Percentiles rank a stretch among this genome's conserved stretches.
These are phyloP conservation scores for Steinernema feltiae DNA, from an alignment of 1,140 invertebrate genomes.

Conservation along the genomic window DNA sequence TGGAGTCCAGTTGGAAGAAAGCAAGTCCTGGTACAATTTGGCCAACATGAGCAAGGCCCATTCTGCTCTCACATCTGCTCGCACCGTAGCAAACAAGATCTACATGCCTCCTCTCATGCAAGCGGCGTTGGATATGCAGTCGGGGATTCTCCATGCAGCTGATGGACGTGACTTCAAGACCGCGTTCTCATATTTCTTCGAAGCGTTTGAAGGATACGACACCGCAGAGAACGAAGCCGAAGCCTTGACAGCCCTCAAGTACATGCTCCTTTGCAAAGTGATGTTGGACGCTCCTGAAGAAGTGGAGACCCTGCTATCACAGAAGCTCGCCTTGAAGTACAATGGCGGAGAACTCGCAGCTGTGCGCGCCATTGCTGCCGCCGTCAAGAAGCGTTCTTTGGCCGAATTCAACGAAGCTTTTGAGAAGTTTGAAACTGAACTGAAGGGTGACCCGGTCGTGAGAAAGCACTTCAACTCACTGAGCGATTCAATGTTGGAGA, in stretches of 20 bases:
- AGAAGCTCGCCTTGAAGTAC: slow-evolving; percentile 93
- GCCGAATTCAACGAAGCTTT: slow-evolving; percentile 85
- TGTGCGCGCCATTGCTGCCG: slow-evolving; percentile 90
- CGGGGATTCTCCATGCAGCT: slow-evolving; percentile 92
- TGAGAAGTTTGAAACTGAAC: slow-evolving; percentile 76
- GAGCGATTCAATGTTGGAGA: slow-evolving; percentile 97
- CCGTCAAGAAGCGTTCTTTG: slow-evolving; percentile 88
- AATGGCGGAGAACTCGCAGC: slow-evolving; percentile 89
- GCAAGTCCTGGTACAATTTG: slow-evolving; percentile 94
- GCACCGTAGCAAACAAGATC: slow-evolving; percentile 97
- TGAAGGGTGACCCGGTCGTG: slow-evolving; percentile 92
- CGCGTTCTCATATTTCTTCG: slow-evolving; percentile 99
- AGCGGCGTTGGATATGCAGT: slow-evolving; percentile 82
- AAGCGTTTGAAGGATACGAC: slow-evolving; percentile 98
- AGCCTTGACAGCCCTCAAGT: slow-evolving; percentile 87
- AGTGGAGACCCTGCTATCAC: slow-evolving; percentile 86
- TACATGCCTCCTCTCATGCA: slow-evolving; percentile 75
- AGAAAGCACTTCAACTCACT: slow-evolving; percentile 88
- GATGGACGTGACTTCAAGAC: slow-evolving; percentile 99
- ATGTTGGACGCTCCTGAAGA: slow-evolving; percentile 73
- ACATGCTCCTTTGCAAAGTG: slow-evolving; percentile 91
- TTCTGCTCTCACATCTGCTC: slow-evolving; percentile 89
- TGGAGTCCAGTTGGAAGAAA: slow-evolving; percentile 88
- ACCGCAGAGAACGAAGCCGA: slow-evolving; percentile 73
- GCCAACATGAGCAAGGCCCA: slow-evolving; percentile 85